Evolutionary conservation across 92 coral and sea anemone species (phyloP), one percentile per base, ranked within the genome.

Genomic region (Epizoanthus illoricatus): DNA sequence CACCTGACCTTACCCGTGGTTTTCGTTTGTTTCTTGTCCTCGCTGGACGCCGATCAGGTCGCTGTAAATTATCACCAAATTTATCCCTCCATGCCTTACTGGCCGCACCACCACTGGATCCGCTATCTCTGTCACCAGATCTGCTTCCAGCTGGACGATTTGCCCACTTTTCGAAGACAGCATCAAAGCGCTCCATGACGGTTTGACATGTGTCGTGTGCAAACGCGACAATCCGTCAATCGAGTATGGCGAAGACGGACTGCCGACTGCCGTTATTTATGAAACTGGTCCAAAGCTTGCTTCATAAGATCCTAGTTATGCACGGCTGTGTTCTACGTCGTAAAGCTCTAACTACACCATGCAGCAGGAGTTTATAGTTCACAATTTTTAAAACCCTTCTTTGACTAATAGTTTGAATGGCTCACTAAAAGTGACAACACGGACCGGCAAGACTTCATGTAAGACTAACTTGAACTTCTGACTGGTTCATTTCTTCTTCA

Each of bases 141-240:
- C 85, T 85, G 12, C 91, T 91, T 13, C 86, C 90, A 39, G 88
- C 74, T 18, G 90, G 85, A 63, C 86, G 92, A 63, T 85, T 83
- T 78, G 91, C 93, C 99, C 99, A 93, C 76, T 96, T 96, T 89
- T 90, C 94, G 85, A 62, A 90, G 16, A 96, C 98, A 18, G 88
- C 97, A 2, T 96, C 98, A 18, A 93, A 75, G 47, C 85, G 81
- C 55, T 88, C 74, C 89, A 88, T 78, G 68, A 28, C 36, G 36
- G 36, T 28, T 28, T 28, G 80, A 59, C 80, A 62, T 76, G 11
- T 39, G 18, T 64, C 62, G 11, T 39, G 18, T 64, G 28, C 28
- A 18, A 2, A 40, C 23, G 71, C 42, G 40, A 33, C 10, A 52
- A 2, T 12, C 56, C 56, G 56, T 8, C 56, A 49, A 49, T 49